Evolutionary conservation across 2,113 vertebrate genomes (phyloP), one percentile per base, ranked within the genome.

Genomic region (Atractosteus spatula): DNA sequence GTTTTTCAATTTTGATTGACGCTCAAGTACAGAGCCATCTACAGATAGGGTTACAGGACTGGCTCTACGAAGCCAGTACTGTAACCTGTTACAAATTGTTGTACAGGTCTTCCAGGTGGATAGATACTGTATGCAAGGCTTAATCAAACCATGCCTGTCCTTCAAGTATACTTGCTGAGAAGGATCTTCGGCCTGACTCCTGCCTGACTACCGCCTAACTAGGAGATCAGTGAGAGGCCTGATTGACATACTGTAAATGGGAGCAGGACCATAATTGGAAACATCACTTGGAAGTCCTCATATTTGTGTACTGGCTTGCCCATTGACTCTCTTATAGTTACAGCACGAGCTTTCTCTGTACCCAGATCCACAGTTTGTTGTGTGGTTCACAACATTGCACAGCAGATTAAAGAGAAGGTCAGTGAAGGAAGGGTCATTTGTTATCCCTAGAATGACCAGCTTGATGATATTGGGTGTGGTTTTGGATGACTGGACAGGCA

Each of bases 301-400:
- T 73, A 42, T 67, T 73, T 51, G 57, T 42, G 2, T 63, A 74
- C 66, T 74, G 66, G 72, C 57, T 74, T 56, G 65, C 66, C 3
- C 72, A 68, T n/a, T 66, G 65, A 29, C 72, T 74, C 42, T 74
- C 72, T 4, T 74, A 51, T 57, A 42, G 72, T 56, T 7, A 13
- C 54, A 7, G 47, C 65, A 0, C 55, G 56, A 6, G 47, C 29
- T 44, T 74, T 69, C n/a, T 44, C 55, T 42, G 56, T 68, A 11
- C 66, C 72, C 4, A 67, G 47, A 41, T 54, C 42, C 44, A 68
- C 72, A 4, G 66, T 67, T 4, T 57, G 62, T 57, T 59, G 72
- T 17, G 45, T 43, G 5, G 73, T 74, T 47, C 73, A 74, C 51
- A 70, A 57, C 29, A 70, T 74, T 47, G 66, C 61, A 45, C n/a